phyloP scores from a whole-genome alignment of 2,113 vertebrate genomes.

The Ia io region DNA sequence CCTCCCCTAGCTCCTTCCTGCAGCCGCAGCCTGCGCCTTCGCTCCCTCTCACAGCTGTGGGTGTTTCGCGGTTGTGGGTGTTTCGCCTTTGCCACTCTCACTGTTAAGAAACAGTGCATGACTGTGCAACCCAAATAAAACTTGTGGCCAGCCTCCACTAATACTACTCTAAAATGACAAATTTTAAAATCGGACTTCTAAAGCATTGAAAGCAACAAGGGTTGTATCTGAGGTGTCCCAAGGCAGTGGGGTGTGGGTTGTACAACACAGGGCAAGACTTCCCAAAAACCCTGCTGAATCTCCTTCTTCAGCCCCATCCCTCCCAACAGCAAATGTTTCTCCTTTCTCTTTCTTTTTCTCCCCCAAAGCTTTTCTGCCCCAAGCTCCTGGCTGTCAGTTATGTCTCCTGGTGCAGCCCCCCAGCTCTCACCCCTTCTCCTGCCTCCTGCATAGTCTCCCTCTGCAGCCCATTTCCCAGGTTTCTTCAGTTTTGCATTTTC shows the following conservation, averaged over 20 bases:
- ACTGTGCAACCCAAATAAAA: not conserved
- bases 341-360: not conserved
- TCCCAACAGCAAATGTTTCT: not conserved
- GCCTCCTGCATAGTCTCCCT: not conserved
- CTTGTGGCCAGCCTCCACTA: not conserved
- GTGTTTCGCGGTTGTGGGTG: too few species aligned
- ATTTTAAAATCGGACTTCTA: not conserved
- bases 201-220: not conserved
- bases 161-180: not conserved
- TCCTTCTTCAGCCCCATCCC: not conserved
- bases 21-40: rapidly evolving
- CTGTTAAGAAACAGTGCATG: not conserved
- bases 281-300: not conserved
- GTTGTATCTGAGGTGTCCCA: not conserved
- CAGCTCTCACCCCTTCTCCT: not conserved
- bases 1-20: not conserved
- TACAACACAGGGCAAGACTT: not conserved
- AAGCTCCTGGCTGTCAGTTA: not conserved
- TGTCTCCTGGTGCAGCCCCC: not conserved
- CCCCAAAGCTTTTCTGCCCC: not conserved
- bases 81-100: not conserved
- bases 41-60: not conserved
- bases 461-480: too few species aligned
- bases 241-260: not conserved
- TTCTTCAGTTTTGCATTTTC: not conserved